Evolutionary conservation across 2,888 invertebrate species (phyloP).

Genomic region (Mystacides longicornis): DNA sequence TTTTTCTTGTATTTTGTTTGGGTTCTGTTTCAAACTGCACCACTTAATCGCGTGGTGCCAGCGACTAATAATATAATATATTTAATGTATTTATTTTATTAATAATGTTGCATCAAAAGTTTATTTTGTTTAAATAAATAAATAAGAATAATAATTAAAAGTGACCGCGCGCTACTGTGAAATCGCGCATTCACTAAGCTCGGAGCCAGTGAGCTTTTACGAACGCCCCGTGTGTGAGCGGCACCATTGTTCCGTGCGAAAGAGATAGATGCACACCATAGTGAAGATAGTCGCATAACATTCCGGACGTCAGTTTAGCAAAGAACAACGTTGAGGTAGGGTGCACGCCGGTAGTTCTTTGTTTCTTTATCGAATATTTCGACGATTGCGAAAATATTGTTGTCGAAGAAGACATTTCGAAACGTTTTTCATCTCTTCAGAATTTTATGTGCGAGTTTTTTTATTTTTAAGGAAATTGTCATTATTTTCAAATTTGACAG

Average conservation of each 20-base stretch:
- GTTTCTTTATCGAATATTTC: conserved; percentile 4
- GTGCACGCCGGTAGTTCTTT: not conserved
- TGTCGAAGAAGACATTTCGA: conserved; percentile 4
- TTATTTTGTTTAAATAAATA: no score
- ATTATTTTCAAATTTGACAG: no score
- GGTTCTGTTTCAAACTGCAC: no score
- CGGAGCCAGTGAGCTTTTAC: conserved; percentile 9
- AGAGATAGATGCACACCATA: conserved; percentile 7
- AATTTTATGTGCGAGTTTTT: no score
- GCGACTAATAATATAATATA: no score
- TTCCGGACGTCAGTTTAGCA: conserved; percentile 21
- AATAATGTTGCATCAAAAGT: no score
- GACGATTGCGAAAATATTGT: conserved; percentile 9
- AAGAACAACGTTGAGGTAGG: conserved; percentile 14
- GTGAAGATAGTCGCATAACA: conserved; percentile 16
- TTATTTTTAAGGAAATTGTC: no score
- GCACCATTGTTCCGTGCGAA: not conserved
- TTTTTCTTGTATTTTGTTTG: no score
- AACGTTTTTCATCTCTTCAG: not conserved
- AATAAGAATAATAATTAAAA: no score
- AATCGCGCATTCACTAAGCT: conserved; percentile 6
- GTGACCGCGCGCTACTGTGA: conserved; percentile 17
- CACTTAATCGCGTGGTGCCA: no score
- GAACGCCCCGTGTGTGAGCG: conserved; percentile 11
- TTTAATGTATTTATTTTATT: no score